These are phyloP conservation scores for Channa maculata DNA, from an alignment of 2,113 vertebrate species.

Conservation along the genomic window DNA sequence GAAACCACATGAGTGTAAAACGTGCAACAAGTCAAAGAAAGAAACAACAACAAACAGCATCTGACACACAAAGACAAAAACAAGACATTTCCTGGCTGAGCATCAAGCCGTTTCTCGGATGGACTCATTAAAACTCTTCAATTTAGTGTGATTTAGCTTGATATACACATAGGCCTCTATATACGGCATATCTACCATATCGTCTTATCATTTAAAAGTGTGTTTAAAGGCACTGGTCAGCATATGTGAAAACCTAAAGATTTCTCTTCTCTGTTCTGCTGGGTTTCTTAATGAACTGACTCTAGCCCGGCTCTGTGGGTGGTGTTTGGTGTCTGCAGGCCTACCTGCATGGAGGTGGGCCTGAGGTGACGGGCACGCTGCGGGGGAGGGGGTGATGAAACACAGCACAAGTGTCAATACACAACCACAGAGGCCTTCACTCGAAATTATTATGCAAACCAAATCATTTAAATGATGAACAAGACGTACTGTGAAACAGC, in stretches of 20 bases:
- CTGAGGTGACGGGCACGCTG: conserved; percentile 76
- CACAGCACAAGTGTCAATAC: conserved; percentile 51
- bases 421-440: conserved; percentile 13
- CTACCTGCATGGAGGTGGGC: conserved; percentile 85
- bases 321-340: neutral
- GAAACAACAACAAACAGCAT: conserved; percentile 10
- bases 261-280: too few relatives aligned
- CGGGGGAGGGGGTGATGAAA: conserved; percentile 59
- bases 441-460: too few relatives aligned
- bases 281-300: neutral
- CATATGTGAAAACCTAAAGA: too few relatives aligned
- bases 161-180: too few relatives aligned
- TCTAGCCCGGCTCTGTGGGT: conserved; percentile 8
- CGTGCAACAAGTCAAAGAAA: conserved; percentile 6
- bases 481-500: too few relatives aligned
- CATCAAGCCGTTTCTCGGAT: too few relatives aligned
- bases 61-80: neutral
- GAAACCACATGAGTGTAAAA: conserved; percentile 36
- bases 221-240: too few relatives aligned
- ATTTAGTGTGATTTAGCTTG: too few relatives aligned
- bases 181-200: too few relatives aligned
- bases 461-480: too few relatives aligned
- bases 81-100: neutral
- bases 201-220: too few relatives aligned
- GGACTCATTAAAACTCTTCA: too few relatives aligned